Evolutionary conservation across 2,797 vertebrate species (phyloP), one percentile per base, ranked within the genome.

Genomic region (Myotis pilosus): DNA sequence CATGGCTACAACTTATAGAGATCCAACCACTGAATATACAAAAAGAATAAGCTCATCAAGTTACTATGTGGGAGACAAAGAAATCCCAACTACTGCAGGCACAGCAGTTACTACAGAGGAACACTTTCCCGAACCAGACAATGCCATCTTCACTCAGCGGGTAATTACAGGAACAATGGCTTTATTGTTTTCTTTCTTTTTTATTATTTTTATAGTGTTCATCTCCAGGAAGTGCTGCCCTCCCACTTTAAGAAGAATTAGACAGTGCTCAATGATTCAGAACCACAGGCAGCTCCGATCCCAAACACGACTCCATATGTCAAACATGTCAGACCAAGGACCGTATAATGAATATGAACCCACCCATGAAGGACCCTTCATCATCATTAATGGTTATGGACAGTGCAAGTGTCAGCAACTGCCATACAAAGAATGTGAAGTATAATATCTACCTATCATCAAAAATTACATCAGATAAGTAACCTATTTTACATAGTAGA

Each of bases 371-470:
- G 99, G 99, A 96, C 99, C 99, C 95, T 99, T 99, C 94, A 99
- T 99, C 98, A 99, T 99, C 98, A 99, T 99, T 97, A 99, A 99
- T 80, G 99, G 99, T 97, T 99, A 99, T 13, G 99, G 99, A 99
- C 99, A 99, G 99, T 99, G 99, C 99, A 99, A 99, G 98, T 99
- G 99, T 98, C 99, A 99, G 99, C 99, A 99, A 98, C 99, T 99
- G 99, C 99, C 99, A 98, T 99, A 99, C 97, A 99, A 99, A 99
- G 99, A 99, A 99, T 99, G 99, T 99, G 99, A 99, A 99, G 99
- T 99, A 99, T 99, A 99, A 99, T 99, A 96, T 71, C 97, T 62
- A 96, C 97, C 96, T 57, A 33, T 95, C 98, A 97, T 93, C 98
- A 87, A 94, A 97, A 97, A 97, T 92, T 96, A 94, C 94, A 97